Percentiles rank a stretch among this genome's conserved stretches.
Evolutionary conservation across 1,140 invertebrate genomes (phyloP).

Genomic region (Carposina sasakii): DNA sequence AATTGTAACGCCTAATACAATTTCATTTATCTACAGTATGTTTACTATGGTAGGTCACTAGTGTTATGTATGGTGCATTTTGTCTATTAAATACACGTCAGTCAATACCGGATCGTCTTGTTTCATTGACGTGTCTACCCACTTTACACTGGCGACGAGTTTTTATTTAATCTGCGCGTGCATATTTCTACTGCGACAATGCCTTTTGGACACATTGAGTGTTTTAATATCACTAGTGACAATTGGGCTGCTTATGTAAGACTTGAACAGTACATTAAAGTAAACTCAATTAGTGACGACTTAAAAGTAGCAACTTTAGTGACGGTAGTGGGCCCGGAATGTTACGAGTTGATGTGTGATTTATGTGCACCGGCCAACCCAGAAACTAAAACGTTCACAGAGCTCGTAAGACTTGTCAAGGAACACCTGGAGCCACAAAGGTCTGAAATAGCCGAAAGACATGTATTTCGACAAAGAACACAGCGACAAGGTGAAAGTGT

Average conservation of each 20-base stretch:
- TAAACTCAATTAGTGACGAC: not conserved
- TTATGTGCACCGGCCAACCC: conserved; percentile 34
- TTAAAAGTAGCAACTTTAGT: conserved; percentile 28
- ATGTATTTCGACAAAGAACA: conserved; percentile 30
- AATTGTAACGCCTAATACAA: too few relatives aligned
- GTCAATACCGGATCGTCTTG: not conserved
- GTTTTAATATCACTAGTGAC: not conserved
- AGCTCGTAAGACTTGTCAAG: conserved; percentile 30
- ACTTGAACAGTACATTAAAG: not conserved
- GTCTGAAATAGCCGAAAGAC: conserved; percentile 18
- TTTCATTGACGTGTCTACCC: not conserved
- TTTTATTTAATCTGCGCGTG: not conserved
- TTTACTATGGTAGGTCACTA: too few relatives aligned
- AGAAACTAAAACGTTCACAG: conserved; percentile 23
- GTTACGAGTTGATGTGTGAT: conserved; percentile 36
- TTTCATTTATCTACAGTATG: too few relatives aligned
- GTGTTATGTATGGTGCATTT: too few relatives aligned
- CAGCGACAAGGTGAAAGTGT: conserved; percentile 19
- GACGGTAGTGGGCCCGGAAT: conserved; percentile 30
- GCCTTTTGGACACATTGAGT: not conserved
- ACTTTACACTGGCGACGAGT: not conserved
- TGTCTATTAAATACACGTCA: too few relatives aligned
- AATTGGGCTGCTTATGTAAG: not conserved
- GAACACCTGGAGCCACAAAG: conserved; percentile 27
- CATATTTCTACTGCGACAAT: not conserved